Evolutionary conservation across 2,113 vertebrate species (phyloP).

Genomic region (Oryctolagus cuniculus): mOryCun1.1 NC_091440.1:118272001-118272500

Average conservation of each 20-base stretch:
- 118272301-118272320: background rate
- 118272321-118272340: background rate
- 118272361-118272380: background rate
- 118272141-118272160: background rate
- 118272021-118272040: no score
- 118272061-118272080: no score
- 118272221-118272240: background rate
- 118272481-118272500: background rate
- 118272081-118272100: no score
- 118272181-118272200: background rate
- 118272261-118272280: slow-evolving; percentile 12
- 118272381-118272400: background rate
- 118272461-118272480: background rate
- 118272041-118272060: no score
- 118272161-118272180: background rate
- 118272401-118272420: background rate
- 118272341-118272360: slow-evolving; percentile 5
- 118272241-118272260: slow-evolving; percentile 36
- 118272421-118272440: background rate
- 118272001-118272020: no score
- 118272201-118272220: slow-evolving; percentile 11
- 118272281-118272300: slow-evolving; percentile 42
- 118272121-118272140: no score
- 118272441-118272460: background rate
- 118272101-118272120: no score